Conservation (phyloP, 1,140 invertebrate species). For the Bradysia coprophila region DNA sequence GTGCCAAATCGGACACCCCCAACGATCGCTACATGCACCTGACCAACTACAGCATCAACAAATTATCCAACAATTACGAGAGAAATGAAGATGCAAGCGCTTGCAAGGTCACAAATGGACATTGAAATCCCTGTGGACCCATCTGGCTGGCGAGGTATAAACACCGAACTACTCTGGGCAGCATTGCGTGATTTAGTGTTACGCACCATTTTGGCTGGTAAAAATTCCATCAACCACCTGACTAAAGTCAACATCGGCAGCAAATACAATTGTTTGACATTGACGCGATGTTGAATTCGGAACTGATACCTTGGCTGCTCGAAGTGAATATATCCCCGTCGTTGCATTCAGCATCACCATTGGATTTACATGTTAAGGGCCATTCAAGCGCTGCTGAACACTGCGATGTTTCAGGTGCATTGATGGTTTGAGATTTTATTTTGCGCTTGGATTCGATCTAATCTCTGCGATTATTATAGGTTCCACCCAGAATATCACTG, state of each 20-base stretch:
- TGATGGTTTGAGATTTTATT: too few species aligned
- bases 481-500: constrained; percentile 25
- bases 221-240: constrained; percentile 48
- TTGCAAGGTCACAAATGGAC: constrained; percentile 82
- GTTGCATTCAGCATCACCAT: constrained; percentile 74
- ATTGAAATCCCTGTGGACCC: constrained; percentile 53
- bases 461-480: constrained; percentile 17
- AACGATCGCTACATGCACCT: constrained; percentile 92
- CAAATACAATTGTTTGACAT: constrained; percentile 65
- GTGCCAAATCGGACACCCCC: constrained; percentile 53
- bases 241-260: constrained; percentile 48
- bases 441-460: background rate
- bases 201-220: constrained; percentile 66
- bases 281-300: constrained; percentile 63
- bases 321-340: constrained; percentile 95
- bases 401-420: constrained; percentile 72
- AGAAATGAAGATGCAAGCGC: constrained; percentile 69
- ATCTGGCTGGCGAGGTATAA: constrained; percentile 49
- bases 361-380: constrained; percentile 87
- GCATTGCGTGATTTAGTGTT: constrained; percentile 58
- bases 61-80: constrained; percentile 69
- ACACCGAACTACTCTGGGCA: constrained; percentile 61
- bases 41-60: constrained; percentile 97
- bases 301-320: constrained; percentile 83
- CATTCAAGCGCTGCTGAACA: constrained; percentile 82